Evolutionary conservation across 1,140 invertebrate species (phyloP).

Genomic region (Samia ricini): DNA sequence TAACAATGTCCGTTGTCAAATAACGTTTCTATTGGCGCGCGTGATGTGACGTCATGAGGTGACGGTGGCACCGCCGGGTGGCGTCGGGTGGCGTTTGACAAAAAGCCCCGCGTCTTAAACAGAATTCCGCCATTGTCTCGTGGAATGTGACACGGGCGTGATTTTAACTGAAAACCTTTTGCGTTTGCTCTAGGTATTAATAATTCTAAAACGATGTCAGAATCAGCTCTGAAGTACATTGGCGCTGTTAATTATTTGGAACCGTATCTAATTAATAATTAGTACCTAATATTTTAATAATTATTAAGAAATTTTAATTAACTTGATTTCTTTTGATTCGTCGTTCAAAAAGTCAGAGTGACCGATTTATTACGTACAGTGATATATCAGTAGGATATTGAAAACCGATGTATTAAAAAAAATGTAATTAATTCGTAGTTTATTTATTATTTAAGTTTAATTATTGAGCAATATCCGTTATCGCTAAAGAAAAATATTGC

Average conservation of each 20-base stretch:
- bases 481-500: no score
- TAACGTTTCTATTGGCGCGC: not conserved
- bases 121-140: conserved; percentile 25
- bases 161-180: conserved; percentile 11
- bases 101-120: conserved; percentile 20
- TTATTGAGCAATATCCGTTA: no score
- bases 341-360: no score
- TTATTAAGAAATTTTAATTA: no score
- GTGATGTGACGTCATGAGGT: not conserved
- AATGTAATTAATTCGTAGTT: no score
- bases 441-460: no score
- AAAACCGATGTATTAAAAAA: no score
- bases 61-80: not conserved
- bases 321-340: no score
- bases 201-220: not conserved
- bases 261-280: not conserved
- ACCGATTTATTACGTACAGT: no score
- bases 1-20: no score
- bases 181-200: not conserved
- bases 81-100: conserved; percentile 17
- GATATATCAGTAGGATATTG: no score
- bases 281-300: no score
- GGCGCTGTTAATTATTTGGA: not conserved
- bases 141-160: conserved; percentile 22
- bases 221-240: not conserved